Base-by-base conservation (phyloP, 2,797 vertebrate species). In the Staurois parvus region DNA sequence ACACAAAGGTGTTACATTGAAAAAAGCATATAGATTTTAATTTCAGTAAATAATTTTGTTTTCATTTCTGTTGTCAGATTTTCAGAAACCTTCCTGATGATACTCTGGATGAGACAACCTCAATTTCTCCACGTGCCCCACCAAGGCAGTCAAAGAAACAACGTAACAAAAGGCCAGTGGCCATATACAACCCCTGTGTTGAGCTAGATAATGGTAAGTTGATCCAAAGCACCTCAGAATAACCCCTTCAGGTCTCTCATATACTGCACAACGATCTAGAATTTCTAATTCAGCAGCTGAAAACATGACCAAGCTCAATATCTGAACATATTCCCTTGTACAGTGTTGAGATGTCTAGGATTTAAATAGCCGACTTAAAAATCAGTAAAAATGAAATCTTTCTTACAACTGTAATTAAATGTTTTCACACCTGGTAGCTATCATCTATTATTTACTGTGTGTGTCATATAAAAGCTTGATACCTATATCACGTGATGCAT, bases 181-280 rank as follows among this genome's bases (percentile, higher is more conserved):
- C 98, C 81, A 97, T 99, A 85, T 99, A 99, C 93, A 99, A 99
- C 91, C 92, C 95, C 48, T 95, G 92, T 88, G 92, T 97, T 82
- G 96, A 99, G 91, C 92, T 98, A 87, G 96, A 97, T 91, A 95
- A 95, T 88, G 97, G 98, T 99, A 96, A 95, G 95, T 90, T 81
- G 81, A 88, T 84, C 75, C 72, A 37, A 52, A 56, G 24, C 67
- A 56, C 68, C 48, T 59, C n/a, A 59, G 42, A 15, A 28, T 59
- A 81, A 37, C 45, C 68, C n/a, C 37, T n/a, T 37, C 30, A 40
- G 21, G 21, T 0, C n/a, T 37, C 10, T 70, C 30, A 37, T 17
- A 70, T 72, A 42, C 21, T 12, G 28, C 42, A 69, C 64, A 69
- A 37, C 15, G 10, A 3, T 70, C 42, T 30, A 56, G 28, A n/a